phyloP scores from a whole-genome alignment of 2,797 vertebrate genomes.

The Arrhamphus sclerolepis region DNA sequence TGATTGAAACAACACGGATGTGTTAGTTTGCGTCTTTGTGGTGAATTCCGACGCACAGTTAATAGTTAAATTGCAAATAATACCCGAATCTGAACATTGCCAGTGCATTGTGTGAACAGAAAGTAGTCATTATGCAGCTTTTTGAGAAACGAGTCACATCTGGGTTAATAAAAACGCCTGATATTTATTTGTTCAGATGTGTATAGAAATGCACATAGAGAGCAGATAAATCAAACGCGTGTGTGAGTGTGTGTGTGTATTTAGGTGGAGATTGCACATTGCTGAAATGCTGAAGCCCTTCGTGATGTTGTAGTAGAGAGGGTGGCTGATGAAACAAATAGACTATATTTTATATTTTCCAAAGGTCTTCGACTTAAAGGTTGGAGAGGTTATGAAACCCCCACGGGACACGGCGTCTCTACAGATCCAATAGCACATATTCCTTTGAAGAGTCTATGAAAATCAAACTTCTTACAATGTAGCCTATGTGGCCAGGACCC shows the following conservation, averaged over 20 bases:
- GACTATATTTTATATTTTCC: slow-evolving; percentile 50
- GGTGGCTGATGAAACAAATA: slow-evolving; percentile 48
- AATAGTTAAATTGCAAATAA: slow-evolving; percentile 23
- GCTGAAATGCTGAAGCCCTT: slow-evolving; percentile 24
- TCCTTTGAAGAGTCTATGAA: slow-evolving; percentile 51
- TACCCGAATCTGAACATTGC: slow-evolving; percentile 10
- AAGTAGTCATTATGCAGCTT: slow-evolving; percentile 15
- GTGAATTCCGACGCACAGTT: slow-evolving; percentile 55
- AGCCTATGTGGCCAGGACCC: slow-evolving; percentile 49
- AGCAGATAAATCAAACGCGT: slow-evolving; percentile 14
- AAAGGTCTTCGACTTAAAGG: slow-evolving; percentile 63
- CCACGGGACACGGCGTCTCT: slow-evolving; percentile 54
- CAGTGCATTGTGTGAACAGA: slow-evolving; percentile 13
- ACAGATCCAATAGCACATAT: slow-evolving; percentile 61
- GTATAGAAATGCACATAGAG: slow-evolving; percentile 23
- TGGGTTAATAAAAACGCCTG: slow-evolving; percentile 29
- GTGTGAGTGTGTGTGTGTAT: slow-evolving; percentile 1
- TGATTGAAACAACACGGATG: slow-evolving; percentile 70
- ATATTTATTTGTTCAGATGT: slow-evolving; percentile 21
- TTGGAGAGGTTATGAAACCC: slow-evolving; percentile 63
- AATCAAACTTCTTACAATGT: slow-evolving; percentile 63
- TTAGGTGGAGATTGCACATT: slow-evolving; percentile 30
- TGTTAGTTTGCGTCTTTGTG: slow-evolving; percentile 41
- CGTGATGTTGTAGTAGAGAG: slow-evolving; percentile 27
- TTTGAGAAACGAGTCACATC: slow-evolving; percentile 6